Evolutionary conservation across 2,888 invertebrate genomes (phyloP), one percentile per base, ranked within the genome.

Genomic region (Xanthorhoe spadicearia): DNA sequence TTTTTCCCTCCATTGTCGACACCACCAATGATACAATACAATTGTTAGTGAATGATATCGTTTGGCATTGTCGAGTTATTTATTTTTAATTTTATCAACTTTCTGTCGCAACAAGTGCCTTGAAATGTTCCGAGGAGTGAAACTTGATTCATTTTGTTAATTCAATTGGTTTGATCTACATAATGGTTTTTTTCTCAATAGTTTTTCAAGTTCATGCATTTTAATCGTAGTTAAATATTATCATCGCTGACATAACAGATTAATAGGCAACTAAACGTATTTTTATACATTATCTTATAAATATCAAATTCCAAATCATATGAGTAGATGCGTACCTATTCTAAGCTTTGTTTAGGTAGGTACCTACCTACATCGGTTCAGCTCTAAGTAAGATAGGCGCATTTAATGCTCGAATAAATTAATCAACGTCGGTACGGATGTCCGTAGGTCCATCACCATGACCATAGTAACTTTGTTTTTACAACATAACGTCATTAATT

Each of bases 21-120:
- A 46, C 46, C 15, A n/a, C n/a, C 15, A 46, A 15, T 46, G 5
- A 46, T 15, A 46, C n/a, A 7, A 17, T 48, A 48, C 15, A 46
- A n/a, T 1, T 4, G 2, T 23, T 7, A 23, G 3, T 19, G 50
- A 28, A n/a, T 32, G n/a, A 17, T 0, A 35, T 17, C 35, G 35
- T 35, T 7, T 53, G n/a, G 17, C 35, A 35, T 35, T 53, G 53
- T 15, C 28, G 13, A 52, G 51, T 51, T 28, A 7, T 9, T 38
- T 55, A 19, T 43, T 19, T 15, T 46, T 10, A 56, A 28, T 49
- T 17, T 23, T 23, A 9, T 46, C 15, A 9, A 57, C 57, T 57
- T 57, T 57, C 49, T 57, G 57, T 57, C 49, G 57, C 57, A 57
- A 49, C 7, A 1, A 13, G 17, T 46, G 15, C 57, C 57, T 49